Conservation (phyloP, 2,888 invertebrate genomes). For the Sinohyriopsis cumingii region DNA sequence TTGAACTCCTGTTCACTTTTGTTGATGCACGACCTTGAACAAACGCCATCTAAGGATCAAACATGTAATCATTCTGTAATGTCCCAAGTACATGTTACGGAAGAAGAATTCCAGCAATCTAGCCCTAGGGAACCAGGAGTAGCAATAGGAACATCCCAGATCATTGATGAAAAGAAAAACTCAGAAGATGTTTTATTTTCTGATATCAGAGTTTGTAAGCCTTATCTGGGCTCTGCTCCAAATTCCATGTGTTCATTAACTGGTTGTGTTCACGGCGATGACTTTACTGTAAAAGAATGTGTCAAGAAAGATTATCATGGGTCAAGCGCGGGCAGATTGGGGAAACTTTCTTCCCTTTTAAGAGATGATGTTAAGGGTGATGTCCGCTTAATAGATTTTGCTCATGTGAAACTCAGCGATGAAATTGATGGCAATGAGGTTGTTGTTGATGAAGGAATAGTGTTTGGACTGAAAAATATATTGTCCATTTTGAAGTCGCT, state of each 20-base stretch:
- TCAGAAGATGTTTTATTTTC: no score
- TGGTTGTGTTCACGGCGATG: background rate
- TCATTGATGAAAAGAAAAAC: no score
- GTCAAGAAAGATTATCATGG: no score
- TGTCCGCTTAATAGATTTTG: constrained; percentile 96
- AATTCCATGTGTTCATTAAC: background rate
- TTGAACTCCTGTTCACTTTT: constrained; percentile 75
- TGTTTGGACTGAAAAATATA: constrained; percentile 89
- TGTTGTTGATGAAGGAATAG: constrained; percentile 91
- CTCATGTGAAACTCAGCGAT: constrained; percentile 86
- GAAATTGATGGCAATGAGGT: constrained; percentile 73
- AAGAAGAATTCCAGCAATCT: no score
- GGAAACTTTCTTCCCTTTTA: no score
- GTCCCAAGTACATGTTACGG: no score
- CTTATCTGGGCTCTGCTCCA: no score
- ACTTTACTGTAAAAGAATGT: background rate
- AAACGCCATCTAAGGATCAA: background rate
- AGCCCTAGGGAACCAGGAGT: no score
- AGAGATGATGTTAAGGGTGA: constrained; percentile 73
- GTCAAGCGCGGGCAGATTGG: no score
- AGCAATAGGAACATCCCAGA: no score
- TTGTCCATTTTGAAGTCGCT: constrained; percentile 74
- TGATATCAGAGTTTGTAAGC: no score
- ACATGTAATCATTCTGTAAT: no score
- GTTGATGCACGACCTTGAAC: constrained; percentile 74